A percentile compares a stretch with the other conserved stretches of the same genome.
phyloP scores from a whole-genome alignment of 2,797 vertebrate species.

The Hemibagrus guttatus region DNA sequence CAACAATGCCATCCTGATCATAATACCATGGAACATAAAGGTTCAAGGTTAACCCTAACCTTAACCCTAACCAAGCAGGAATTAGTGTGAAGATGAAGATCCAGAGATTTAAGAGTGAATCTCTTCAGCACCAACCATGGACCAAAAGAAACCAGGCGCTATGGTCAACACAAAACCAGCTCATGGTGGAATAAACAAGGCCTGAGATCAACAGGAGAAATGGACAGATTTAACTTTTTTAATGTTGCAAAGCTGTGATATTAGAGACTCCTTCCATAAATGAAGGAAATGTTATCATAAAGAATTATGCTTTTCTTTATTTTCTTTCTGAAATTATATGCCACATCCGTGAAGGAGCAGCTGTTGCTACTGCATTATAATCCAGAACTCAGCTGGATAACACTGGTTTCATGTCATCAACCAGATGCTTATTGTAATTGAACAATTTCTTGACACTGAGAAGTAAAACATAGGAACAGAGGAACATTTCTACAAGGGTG shows the following conservation, averaged over 20 bases:
- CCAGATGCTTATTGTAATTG: neutral
- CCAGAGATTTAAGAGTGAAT: neutral
- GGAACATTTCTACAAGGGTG: neutral
- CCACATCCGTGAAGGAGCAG: neutral
- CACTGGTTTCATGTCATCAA: neutral
- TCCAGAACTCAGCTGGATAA: neutral
- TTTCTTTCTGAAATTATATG: neutral
- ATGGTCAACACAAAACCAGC: neutral
- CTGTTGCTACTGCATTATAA: neutral
- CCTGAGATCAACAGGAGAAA: neutral
- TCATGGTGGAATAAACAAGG: neutral
- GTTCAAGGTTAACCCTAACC: too few relatives aligned
- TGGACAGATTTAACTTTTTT: neutral
- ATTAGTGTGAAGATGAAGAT: neutral
- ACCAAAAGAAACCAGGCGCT: neutral
- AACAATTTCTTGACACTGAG: neutral
- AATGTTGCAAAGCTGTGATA: neutral
- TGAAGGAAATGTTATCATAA: neutral
- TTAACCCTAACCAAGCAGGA: neutral
- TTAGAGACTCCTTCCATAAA: neutral
- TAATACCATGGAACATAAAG: neutral
- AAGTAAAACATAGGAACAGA: neutral
- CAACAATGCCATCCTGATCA: neutral
- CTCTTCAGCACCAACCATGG: neutral
- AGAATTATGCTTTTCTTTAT: neutral